Percentiles rank a stretch among this genome's conserved stretches.
Conservation (phyloP, 1,140 invertebrate species). For the Heliconius hermathena region DNA sequence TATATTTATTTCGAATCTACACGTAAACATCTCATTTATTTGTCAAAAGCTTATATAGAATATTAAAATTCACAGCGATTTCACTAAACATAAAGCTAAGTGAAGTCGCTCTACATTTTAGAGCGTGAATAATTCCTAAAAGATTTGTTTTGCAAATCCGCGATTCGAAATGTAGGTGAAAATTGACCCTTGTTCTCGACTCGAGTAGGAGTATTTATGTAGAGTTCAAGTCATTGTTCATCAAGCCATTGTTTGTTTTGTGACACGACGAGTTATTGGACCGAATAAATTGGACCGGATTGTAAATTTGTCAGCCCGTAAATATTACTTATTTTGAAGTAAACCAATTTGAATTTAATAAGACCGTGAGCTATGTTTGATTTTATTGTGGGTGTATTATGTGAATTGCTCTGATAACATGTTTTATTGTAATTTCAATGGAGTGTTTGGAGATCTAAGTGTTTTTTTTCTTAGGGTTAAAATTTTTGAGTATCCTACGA, state of each 20-base stretch:
- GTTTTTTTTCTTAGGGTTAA: too few relatives aligned
- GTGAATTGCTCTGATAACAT: background rate
- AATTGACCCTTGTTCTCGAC: slow-evolving; percentile 65
- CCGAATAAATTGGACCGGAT: slow-evolving; percentile 38
- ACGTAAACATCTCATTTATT: background rate
- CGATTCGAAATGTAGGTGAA: slow-evolving; percentile 72
- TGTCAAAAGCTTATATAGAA: background rate
- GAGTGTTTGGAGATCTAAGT: background rate
- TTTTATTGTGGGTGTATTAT: background rate
- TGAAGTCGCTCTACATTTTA: slow-evolving; percentile 38
- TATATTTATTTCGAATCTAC: background rate
- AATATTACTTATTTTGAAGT: slow-evolving; percentile 23
- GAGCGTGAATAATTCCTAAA: slow-evolving; percentile 45
- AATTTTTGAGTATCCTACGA: too few relatives aligned
- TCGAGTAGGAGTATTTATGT: slow-evolving; percentile 73
- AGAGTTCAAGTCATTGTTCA: slow-evolving; percentile 58
- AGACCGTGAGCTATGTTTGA: background rate
- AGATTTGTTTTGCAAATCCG: slow-evolving; percentile 60
- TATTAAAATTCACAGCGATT: background rate
- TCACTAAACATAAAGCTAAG: background rate
- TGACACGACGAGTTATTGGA: slow-evolving; percentile 36
- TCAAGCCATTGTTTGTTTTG: slow-evolving; percentile 48
- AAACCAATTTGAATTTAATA: slow-evolving; percentile 24
- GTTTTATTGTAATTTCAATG: background rate
- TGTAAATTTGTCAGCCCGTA: slow-evolving; percentile 36